Conservation (phyloP, 2,797 vertebrate genomes). For the Syndactyla subalaris region DNA sequence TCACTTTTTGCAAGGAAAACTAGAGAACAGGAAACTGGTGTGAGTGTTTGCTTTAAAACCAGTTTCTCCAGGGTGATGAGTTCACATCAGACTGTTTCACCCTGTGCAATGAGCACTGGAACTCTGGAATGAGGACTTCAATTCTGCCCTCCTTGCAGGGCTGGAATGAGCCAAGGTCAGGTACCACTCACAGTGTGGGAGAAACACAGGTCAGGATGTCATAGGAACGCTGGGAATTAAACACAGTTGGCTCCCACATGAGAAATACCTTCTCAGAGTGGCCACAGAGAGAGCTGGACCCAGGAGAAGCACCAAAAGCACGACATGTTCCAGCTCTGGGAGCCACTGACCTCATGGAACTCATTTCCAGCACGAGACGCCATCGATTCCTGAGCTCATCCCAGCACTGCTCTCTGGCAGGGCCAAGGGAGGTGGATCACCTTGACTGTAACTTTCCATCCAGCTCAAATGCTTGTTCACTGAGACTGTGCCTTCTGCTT, state of each 20-base stretch:
- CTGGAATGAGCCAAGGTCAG: fast-evolving
- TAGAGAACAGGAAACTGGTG: not conserved
- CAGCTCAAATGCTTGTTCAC: not conserved
- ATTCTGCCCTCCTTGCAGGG: not conserved
- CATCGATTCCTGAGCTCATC: not conserved
- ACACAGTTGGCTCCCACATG: not conserved
- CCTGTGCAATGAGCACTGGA: not conserved
- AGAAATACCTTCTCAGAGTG: not conserved
- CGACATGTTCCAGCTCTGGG: not conserved
- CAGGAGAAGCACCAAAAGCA: not conserved
- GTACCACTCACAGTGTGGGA: not conserved
- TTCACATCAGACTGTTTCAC: not conserved
- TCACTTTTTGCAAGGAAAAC: not conserved
- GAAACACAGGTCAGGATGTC: not conserved
- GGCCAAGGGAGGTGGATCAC: not conserved
- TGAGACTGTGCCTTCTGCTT: not conserved
- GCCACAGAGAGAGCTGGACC: not conserved
- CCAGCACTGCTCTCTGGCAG: not conserved
- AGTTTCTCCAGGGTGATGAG: not conserved
- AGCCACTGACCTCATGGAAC: not conserved
- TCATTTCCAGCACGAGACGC: not conserved
- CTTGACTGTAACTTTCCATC: not conserved
- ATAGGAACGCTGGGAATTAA: not conserved
- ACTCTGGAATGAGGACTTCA: fast-evolving
- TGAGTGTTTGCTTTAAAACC: not conserved